Percentiles rank a stretch among this genome's conserved stretches.
These are phyloP conservation scores for Plestiodon gilberti DNA, from an alignment of 2,113 vertebrate species.

Conservation along the genomic window DNA sequence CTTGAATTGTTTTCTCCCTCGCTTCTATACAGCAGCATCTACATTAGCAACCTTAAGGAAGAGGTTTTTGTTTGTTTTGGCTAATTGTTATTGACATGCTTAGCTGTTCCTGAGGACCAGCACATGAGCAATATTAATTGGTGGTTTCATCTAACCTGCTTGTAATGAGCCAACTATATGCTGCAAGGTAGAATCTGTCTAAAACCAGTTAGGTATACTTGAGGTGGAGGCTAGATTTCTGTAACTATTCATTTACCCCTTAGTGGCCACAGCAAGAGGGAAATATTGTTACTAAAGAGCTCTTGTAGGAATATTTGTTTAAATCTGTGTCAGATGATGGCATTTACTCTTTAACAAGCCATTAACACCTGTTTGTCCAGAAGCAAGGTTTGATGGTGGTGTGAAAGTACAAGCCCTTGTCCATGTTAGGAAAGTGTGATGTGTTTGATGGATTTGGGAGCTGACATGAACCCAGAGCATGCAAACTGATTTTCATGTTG, in stretches of 20 bases:
- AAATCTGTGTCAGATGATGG: not conserved
- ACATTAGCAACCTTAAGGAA: not conserved
- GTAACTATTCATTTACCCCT: not conserved
- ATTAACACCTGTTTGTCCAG: not conserved
- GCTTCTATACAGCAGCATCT: not conserved
- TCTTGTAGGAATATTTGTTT: not conserved
- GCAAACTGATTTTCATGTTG: not conserved
- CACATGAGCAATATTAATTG: not conserved
- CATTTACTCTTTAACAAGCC: not conserved
- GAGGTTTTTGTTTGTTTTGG: not conserved
- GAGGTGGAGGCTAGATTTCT: not conserved
- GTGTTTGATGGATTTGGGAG: not conserved
- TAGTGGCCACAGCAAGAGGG: not conserved
- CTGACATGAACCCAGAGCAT: not conserved
- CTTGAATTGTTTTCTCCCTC: not conserved
- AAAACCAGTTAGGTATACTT: not conserved
- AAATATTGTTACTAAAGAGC: not conserved
- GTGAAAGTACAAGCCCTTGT: not conserved
- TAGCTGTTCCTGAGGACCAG: not conserved
- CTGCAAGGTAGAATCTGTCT: not conserved
- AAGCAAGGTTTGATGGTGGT: not conserved
- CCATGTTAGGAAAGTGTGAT: not conserved
- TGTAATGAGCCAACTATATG: not conserved
- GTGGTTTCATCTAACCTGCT: too few species aligned
- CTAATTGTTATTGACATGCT: too few species aligned